Evolutionary conservation across 2,888 invertebrate species (phyloP), one percentile per base, ranked within the genome.

Genomic region (Drosophila meridionalis): DNA sequence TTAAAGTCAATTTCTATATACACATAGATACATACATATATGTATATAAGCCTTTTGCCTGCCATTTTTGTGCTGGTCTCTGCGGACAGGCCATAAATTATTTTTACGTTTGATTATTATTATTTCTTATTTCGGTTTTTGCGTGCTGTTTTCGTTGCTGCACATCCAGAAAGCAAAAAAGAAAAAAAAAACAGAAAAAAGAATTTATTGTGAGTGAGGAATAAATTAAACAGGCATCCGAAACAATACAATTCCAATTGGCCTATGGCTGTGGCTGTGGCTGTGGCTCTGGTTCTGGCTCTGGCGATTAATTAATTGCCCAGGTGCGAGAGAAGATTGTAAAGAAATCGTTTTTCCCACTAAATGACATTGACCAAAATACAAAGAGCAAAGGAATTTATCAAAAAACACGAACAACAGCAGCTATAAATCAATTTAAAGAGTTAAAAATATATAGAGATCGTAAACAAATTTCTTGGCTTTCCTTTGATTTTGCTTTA

Each of bases 101-200:
- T 84, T 89, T 89, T 87, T 84, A 80, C 87, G 75, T 82, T 85
- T 89, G 85, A 84, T 85, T 85, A 85, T 89, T 85, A 85, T 85
- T 85, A 84, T 85, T 85, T 87, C 85, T 80, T 61, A 75, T 84
- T 83, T 59, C 63, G 47, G 61, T 62, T 76, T 66, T 69, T 70
- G 63, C 69, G 73, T 59, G 75, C 76, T 87, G 87, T 64, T 83
- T 85, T 82, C 65, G 69, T 64, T 83, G 72, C 58, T 60, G 73
- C 73, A 69, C 65, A 69, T 63, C 63, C 65, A 55, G 64, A 70
- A 30, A 50, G 32, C n/a, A 32, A n/a, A 20, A 20, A 20, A 20
- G 20, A 20, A 20, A 20, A 20, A 20, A 20, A 20, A 20, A 20
- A 20, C 20, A 20, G 50, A 50, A 32, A n/a, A n/a, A 20, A 4